Evolutionary conservation across 2,797 vertebrate species (phyloP).

Genomic region (Microctenopoma lineatum): DNA sequence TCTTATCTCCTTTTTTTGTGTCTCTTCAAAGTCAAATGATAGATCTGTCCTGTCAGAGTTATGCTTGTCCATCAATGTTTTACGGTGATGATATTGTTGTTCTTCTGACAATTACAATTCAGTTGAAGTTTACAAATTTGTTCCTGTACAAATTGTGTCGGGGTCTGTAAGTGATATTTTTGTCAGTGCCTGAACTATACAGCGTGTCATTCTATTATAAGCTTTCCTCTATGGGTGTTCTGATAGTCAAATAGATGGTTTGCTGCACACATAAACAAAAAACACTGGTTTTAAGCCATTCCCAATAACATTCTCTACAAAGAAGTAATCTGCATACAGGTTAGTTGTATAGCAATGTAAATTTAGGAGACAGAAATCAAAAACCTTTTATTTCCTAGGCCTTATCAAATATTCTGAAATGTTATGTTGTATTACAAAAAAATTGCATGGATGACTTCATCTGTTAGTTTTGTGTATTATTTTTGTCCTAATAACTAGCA

Average conservation of each 20-base stretch:
- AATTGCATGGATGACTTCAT: neutral
- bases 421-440: neutral
- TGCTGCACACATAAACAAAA: no score
- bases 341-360: no score
- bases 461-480: no score
- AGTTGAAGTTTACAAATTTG: no score
- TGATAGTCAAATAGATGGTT: no score
- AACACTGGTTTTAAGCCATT: no score
- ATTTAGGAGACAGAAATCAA: no score
- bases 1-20: neutral
- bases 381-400: neutral
- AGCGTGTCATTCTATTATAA: no score
- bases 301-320: no score
- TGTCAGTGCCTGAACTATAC: no score
- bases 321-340: no score
- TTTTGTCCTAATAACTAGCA: neutral
- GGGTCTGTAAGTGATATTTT: neutral
- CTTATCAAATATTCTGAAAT: neutral
- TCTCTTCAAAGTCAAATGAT: neutral
- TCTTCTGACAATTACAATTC: neutral
- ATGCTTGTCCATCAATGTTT: neutral
- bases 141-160: neutral
- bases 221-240: no score
- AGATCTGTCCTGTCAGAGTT: neutral
- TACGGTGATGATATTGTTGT: neutral